Evolutionary conservation across 2,797 vertebrate species (phyloP), one percentile per base, ranked within the genome.

Genomic region (Hippocampus kuda): DNA sequence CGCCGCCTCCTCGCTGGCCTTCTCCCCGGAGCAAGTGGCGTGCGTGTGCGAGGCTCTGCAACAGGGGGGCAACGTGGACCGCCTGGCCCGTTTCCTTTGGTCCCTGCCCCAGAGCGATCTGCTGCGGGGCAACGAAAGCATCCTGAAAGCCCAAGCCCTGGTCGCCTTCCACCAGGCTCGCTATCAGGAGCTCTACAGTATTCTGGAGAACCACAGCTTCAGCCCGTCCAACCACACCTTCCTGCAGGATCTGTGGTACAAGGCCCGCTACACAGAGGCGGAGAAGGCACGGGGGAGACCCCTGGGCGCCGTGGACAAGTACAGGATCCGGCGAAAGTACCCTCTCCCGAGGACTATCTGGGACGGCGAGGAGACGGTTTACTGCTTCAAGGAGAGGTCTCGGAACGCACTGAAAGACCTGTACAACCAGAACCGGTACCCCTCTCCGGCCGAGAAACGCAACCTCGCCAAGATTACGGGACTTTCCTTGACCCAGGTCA

Each of bases 341-440:
- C 96, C 95, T 69, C 90, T 99, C 80, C 97, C 97, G 77, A 92
- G 96, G 87, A 98, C 97, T 85, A 99, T 99, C 89, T 99, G 97
- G 97, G 97, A 99, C 93, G 97, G 97, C 71, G 97, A 99, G 89
- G 96, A 99, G 92, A 98, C 95, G 44, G 96, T 98, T 65, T 98
- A 99, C 88, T 99, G 97, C 91, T 98, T 99, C 90, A 99, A 99
- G 88, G 97, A 99, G 89, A 93, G 93, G 87, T 97, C 95, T 78
- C 93, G 97, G 76, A 98, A 97, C 92, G 96, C 96, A 79, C 93
- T 98, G 79, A 98, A 98, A 91, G 97, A 99, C 90, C 92, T 98
- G 76, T 99, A 98, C 85, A 94, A 92, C 72, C 94, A 95, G 84
- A 98, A 97, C 88, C 93, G 95, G 77, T 99, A 98, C 89, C 97